These are phyloP conservation scores for Toxotes chatareus DNA, from an alignment of 2,113 vertebrate species.

Conservation along the genomic window DNA sequence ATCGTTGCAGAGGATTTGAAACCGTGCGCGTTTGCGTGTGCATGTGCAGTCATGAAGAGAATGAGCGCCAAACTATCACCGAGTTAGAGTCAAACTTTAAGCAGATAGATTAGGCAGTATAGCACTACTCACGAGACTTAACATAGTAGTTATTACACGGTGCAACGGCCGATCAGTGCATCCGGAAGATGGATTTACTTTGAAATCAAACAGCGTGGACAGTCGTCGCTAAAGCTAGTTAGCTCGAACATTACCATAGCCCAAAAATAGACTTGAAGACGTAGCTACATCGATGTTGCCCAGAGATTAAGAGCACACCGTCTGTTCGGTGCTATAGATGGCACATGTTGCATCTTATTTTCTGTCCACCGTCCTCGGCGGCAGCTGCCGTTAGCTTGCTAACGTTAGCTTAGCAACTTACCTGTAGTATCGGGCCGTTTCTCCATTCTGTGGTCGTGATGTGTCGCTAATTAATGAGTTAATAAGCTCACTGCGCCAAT, in stretches of 20 bases:
- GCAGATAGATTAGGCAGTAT: fast-evolving
- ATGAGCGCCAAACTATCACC: slow-evolving; percentile 60
- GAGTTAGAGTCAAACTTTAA: slow-evolving; percentile 25
- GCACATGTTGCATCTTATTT: slow-evolving; percentile 32
- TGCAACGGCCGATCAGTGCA: background rate
- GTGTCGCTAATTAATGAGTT: slow-evolving; percentile 9
- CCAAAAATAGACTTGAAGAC: background rate
- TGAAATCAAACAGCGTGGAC: background rate
- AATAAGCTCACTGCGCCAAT: background rate
- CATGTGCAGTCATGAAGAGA: slow-evolving; percentile 23
- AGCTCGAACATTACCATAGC: background rate
- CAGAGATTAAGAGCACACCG: background rate
- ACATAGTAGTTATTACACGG: background rate
- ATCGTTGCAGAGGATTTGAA: slow-evolving; percentile 10
- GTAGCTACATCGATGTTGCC: fast-evolving
- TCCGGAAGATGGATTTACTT: slow-evolving; percentile 20
- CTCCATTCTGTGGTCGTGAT: slow-evolving; percentile 59
- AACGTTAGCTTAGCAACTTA: slow-evolving; percentile 75
- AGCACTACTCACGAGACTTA: fast-evolving
- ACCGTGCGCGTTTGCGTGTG: slow-evolving; percentile 53
- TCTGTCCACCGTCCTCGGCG: slow-evolving; percentile 4
- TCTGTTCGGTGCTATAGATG: background rate
- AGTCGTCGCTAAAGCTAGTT: background rate
- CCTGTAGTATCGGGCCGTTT: slow-evolving; percentile 64
- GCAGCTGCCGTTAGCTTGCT: slow-evolving; percentile 60